Percentiles rank a stretch among this genome's conserved stretches.
phyloP scores from a whole-genome alignment of 2,888 invertebrate species.

The Gandaritis pyraliata region DNA sequence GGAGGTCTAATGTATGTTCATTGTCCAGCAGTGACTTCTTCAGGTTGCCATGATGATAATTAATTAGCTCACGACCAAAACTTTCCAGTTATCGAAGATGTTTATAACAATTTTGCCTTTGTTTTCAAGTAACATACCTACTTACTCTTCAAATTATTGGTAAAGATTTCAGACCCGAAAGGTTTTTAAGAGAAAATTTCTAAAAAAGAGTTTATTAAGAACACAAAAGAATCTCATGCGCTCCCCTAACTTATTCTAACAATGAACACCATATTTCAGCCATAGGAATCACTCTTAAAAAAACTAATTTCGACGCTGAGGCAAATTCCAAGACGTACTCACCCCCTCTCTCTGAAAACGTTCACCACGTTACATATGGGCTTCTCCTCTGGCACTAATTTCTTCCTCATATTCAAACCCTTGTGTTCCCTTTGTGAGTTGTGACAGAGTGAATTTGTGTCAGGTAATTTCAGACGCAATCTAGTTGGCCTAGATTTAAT shows the following conservation, averaged over 20 bases:
- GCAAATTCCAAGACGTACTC: conserved; percentile 42
- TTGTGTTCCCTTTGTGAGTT: conserved; percentile 43
- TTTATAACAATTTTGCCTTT: no score
- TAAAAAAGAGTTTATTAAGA: not conserved
- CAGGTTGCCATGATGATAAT: no score
- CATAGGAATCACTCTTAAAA: conserved; percentile 16
- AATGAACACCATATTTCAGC: conserved; percentile 13
- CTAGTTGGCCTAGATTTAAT: conserved; percentile 38
- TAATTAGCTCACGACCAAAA: no score
- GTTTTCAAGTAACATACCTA: no score
- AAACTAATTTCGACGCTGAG: conserved; percentile 26
- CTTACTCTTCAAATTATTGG: no score
- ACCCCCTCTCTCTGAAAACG: conserved; percentile 75
- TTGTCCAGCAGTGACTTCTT: no score
- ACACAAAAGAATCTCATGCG: not conserved
- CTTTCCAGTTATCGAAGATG: no score
- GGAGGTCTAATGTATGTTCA: no score
- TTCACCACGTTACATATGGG: conserved; percentile 71
- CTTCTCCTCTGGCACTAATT: conserved; percentile 60
- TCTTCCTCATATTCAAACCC: conserved; percentile 50
- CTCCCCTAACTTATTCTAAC: not conserved
- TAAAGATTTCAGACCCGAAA: no score
- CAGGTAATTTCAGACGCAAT: conserved; percentile 36
- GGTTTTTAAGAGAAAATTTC: not conserved
- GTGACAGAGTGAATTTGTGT: conserved; percentile 31